Percentiles rank a stretch among this genome's conserved stretches.
Conservation (phyloP, 2,797 vertebrate species). For the Thunnus albacares region DNA sequence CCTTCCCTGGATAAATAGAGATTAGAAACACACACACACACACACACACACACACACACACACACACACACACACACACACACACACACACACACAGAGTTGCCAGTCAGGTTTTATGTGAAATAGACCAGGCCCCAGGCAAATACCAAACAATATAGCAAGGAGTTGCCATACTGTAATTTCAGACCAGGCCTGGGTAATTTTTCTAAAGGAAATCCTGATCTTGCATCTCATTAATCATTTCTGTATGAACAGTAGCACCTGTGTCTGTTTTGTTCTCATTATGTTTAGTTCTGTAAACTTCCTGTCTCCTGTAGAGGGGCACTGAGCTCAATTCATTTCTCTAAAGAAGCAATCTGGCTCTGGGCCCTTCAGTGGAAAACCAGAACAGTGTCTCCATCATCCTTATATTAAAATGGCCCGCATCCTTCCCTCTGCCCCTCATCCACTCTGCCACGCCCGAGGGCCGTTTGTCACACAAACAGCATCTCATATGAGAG, state of each 20-base stretch:
- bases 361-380: constrained; percentile 50
- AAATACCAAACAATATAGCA: constrained; percentile 52
- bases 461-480: constrained; percentile 66
- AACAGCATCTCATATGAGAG: constrained; percentile 58
- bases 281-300: constrained; percentile 61
- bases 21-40: constrained; percentile 58
- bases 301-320: constrained; percentile 57
- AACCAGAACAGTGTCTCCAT: constrained; percentile 69
- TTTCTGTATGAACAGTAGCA: constrained; percentile 48
- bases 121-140: constrained; percentile 57
- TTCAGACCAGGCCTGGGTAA: constrained; percentile 51
- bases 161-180: constrained; percentile 48
- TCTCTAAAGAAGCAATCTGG: constrained; percentile 68
- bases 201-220: constrained; percentile 62
- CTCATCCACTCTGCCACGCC: constrained; percentile 58
- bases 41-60: constrained; percentile 1
- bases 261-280: constrained; percentile 51
- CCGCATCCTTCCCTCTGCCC: constrained; percentile 47
- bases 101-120: constrained; percentile 50
- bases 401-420: constrained; percentile 78
- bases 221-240: constrained; percentile 74
- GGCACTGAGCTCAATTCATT: constrained; percentile 66
- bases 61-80: constrained; percentile 14
- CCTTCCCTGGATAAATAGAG: constrained; percentile 72
- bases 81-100: constrained; percentile 30